These are phyloP conservation scores for Galagoides demidoff DNA, from an alignment of 2,797 vertebrate species.

Conservation along the genomic window DNA sequence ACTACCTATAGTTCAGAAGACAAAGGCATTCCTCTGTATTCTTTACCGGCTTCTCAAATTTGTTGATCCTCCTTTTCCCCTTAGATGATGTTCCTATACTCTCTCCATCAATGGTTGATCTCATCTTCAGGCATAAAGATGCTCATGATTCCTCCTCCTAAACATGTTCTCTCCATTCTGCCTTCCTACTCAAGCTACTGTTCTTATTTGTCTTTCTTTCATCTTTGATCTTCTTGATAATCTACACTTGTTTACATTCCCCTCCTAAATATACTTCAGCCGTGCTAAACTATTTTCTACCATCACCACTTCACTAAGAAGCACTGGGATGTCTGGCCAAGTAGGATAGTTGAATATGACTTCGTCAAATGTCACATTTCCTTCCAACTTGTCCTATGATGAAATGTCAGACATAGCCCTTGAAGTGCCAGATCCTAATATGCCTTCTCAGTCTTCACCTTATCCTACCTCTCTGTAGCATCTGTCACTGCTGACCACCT, in stretches of 20 bases:
- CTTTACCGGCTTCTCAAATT: neutral
- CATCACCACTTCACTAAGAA: constrained; percentile 69
- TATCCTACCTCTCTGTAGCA: neutral
- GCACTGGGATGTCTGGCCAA: constrained; percentile 91
- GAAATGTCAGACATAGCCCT: neutral
- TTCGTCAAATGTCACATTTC: constrained; percentile 89
- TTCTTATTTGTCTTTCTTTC: neutral
- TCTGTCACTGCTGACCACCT: neutral
- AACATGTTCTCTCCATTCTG: neutral
- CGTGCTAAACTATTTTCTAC: neutral
- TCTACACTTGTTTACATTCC: neutral
- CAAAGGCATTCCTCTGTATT: neutral
- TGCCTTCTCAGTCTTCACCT: neutral
- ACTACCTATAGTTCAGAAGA: too few relatives aligned
- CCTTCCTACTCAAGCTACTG: neutral
- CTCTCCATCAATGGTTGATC: neutral
- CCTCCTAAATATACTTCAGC: neutral
- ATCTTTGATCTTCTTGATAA: neutral
- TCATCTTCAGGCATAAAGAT: neutral
- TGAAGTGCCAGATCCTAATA: neutral
- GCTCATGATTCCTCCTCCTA: neutral
- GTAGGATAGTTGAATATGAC: constrained; percentile 95
- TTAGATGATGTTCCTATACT: neutral
- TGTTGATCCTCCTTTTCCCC: neutral
- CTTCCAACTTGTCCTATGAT: constrained; percentile 89